Evolutionary conservation across 2,113 vertebrate species (phyloP).

Genomic region (Physeter macrocephalus): DNA sequence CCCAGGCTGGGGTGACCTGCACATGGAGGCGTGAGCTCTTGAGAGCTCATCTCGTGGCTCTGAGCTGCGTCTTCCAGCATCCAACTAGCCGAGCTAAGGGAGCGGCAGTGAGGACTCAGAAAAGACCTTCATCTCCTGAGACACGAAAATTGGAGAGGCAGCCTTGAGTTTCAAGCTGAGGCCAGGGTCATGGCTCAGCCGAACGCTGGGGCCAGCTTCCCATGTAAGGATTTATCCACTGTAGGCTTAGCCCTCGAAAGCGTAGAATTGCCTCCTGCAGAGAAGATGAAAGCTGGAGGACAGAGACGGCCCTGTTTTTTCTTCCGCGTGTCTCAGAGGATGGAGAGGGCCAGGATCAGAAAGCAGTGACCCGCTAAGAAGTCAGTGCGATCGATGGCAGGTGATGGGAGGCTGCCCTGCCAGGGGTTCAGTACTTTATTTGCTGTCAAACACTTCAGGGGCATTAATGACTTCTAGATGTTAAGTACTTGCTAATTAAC

Average conservation of each 20-base stretch:
- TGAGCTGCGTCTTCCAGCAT: neutral
- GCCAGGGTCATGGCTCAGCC: neutral
- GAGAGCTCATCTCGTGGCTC: neutral
- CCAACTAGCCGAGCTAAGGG: neutral
- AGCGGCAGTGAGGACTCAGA: neutral
- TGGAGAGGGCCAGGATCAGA: neutral
- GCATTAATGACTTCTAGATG: neutral
- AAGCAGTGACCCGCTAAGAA: neutral
- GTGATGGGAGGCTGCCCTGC: neutral
- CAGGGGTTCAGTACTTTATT: neutral
- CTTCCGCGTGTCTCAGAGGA: neutral
- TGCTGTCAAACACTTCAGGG: neutral
- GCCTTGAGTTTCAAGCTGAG: neutral
- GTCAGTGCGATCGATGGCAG: neutral
- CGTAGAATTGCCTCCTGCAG: neutral
- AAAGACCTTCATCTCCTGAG: neutral
- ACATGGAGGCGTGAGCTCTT: rapidly evolving
- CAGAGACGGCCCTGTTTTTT: neutral
- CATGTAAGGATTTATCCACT: neutral
- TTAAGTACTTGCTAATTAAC: constrained; percentile 21
- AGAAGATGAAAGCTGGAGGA: neutral
- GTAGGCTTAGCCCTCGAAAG: neutral
- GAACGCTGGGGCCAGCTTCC: neutral
- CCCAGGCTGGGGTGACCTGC: rapidly evolving
- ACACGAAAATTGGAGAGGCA: rapidly evolving